phyloP scores from a whole-genome alignment of 1,140 invertebrate species.

The Metopolophium dirhodum region DNA sequence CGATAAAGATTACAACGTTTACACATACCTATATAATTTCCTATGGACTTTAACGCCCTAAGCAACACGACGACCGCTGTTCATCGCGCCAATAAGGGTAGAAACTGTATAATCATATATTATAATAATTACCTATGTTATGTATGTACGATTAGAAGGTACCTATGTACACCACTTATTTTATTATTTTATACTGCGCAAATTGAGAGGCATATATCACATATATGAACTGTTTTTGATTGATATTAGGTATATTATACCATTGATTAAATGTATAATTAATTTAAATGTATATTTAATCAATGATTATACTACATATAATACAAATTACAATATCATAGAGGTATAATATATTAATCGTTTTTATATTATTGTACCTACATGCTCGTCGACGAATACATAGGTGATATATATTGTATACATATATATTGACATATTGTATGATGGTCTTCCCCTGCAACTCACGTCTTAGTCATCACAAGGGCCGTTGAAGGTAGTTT shows the following conservation, averaged over 20 bases:
- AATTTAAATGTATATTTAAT: too few species aligned
- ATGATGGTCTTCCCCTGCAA: neutral
- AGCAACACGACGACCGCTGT: neutral
- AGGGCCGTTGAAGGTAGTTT: neutral
- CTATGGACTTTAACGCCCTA: neutral
- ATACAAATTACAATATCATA: too few species aligned
- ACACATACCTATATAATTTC: neutral
- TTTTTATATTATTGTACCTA: too few species aligned
- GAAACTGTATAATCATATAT: neutral
- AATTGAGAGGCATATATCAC: neutral
- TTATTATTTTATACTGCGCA: neutral
- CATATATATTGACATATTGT: too few species aligned
- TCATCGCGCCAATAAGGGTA: neutral
- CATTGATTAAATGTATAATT: too few species aligned
- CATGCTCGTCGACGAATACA: too few species aligned
- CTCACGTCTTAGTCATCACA: neutral
- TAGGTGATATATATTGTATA: neutral
- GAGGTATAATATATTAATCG: too few species aligned
- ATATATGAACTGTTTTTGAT: neutral
- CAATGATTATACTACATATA: neutral
- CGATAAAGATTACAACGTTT: conserved; percentile 16
- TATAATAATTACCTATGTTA: neutral
- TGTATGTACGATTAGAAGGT: neutral
- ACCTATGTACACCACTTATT: neutral
- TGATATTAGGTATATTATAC: neutral